Percentiles rank a stretch among this genome's conserved stretches.
phyloP scores from a whole-genome alignment of 2,888 invertebrate genomes.

The Drosophila meridionalis region DNA sequence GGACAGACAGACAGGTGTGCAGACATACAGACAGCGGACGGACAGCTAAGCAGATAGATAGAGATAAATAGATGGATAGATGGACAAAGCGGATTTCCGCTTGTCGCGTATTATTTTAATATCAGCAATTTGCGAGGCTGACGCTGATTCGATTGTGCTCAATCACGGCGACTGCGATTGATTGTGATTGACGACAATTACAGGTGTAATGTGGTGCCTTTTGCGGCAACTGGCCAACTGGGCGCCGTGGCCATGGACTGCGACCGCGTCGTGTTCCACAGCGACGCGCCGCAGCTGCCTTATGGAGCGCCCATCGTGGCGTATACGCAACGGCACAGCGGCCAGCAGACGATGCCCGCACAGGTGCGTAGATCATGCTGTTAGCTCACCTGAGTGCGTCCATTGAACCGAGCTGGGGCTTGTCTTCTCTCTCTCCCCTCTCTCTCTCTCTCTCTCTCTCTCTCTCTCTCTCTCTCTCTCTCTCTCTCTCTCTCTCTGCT shows the following conservation, averaged over 20 bases:
- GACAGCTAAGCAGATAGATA: conserved; percentile 1
- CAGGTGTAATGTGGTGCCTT: conserved; percentile 86
- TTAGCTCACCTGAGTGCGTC: neutral
- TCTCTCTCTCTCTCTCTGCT: too few species aligned
- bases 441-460: too few species aligned
- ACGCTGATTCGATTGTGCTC: conserved; percentile 41
- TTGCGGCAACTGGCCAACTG: conserved; percentile 86
- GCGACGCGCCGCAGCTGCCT: conserved; percentile 91
- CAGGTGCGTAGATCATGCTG: conserved; percentile 86
- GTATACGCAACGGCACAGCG: conserved; percentile 92
- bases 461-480: too few species aligned
- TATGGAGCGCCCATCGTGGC: conserved; percentile 92
- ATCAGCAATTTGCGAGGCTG: conserved; percentile 52
- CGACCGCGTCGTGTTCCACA: conserved; percentile 92
- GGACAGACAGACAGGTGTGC: conserved; percentile 1
- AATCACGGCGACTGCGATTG: conserved; percentile 31
- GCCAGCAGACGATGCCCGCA: conserved; percentile 92
- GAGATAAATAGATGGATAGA: neutral
- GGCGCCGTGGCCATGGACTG: conserved; percentile 91
- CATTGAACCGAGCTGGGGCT: neutral
- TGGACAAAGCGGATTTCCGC: conserved; percentile 53
- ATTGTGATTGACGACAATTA: conserved; percentile 58
- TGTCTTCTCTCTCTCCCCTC: neutral
- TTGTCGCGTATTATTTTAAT: conserved; percentile 63
- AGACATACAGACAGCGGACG: conserved; percentile 2